Conservation (phyloP, 2,113 vertebrate species). For the Zosterops pallidus region DNA sequence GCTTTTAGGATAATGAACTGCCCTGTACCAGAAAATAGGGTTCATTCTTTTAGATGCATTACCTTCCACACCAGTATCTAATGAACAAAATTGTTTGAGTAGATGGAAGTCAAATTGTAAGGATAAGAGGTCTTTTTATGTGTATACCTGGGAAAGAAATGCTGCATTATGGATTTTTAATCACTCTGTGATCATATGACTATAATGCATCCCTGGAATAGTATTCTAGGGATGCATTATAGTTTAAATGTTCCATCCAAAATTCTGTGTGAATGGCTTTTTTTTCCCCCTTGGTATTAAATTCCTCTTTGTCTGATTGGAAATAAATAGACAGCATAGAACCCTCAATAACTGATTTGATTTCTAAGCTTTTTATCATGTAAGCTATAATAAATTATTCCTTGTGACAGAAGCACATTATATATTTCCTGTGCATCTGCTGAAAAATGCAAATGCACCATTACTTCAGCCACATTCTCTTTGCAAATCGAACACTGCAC, state of each 20-base stretch:
- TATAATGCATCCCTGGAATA: background rate
- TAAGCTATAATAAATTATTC: background rate
- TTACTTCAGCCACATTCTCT: background rate
- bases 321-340: background rate
- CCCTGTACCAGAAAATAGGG: background rate
- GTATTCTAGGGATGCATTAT: background rate
- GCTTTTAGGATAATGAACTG: slow-evolving; percentile 32
- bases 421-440: background rate
- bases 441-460: background rate
- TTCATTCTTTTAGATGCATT: slow-evolving; percentile 20
- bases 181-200: background rate
- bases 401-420: background rate
- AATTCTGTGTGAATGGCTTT: background rate
- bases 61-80: background rate
- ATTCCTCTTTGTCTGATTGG: background rate
- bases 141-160: background rate
- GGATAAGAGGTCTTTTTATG: slow-evolving; percentile 4
- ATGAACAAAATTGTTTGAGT: slow-evolving; percentile 33
- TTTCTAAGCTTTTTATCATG: background rate
- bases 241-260: background rate
- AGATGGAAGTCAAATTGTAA: slow-evolving; percentile 32
- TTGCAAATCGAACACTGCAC: background rate
- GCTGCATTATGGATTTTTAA: background rate
- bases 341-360: background rate
- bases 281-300: background rate